A percentile compares a stretch with the other conserved stretches of the same genome.
Evolutionary conservation across 1,140 invertebrate genomes (phyloP).

Genomic region (Euura lappo): DNA sequence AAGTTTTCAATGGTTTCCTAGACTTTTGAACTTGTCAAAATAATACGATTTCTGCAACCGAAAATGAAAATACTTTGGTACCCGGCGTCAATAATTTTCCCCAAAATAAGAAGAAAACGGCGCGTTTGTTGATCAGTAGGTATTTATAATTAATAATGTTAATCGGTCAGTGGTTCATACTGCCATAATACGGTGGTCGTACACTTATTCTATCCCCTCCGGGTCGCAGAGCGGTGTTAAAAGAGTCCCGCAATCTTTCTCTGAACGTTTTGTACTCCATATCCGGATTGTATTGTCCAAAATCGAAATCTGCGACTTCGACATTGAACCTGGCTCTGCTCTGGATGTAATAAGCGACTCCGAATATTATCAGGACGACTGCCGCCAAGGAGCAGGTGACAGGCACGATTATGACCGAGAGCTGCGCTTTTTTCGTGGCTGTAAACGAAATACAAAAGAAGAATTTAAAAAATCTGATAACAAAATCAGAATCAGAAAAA

Average conservation of each 20-base stretch:
- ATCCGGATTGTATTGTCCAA: slow-evolving; percentile 75
- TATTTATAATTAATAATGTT: not conserved
- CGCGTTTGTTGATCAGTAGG: too few species aligned
- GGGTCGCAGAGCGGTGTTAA: slow-evolving; percentile 66
- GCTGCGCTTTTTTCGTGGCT: slow-evolving; percentile 77
- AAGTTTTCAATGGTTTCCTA: too few species aligned
- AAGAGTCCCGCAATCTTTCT: slow-evolving; percentile 79
- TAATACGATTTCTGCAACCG: too few species aligned
- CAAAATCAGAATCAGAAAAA: slow-evolving; percentile 1
- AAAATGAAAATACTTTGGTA: too few species aligned
- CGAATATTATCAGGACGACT: slow-evolving; percentile 82
- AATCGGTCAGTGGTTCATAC: slow-evolving; percentile 47
- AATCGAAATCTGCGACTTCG: slow-evolving; percentile 89
- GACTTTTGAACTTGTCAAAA: too few species aligned
- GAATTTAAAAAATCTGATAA: slow-evolving; percentile 12
- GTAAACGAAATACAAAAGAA: slow-evolving; percentile 44
- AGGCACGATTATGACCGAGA: slow-evolving; percentile 86
- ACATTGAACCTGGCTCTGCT: slow-evolving; percentile 77
- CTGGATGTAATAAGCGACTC: slow-evolving; percentile 83
- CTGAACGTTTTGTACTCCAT: slow-evolving; percentile 86
- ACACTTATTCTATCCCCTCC: slow-evolving; percentile 44
- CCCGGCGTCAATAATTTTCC: too few species aligned
- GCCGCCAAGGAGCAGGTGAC: slow-evolving; percentile 79
- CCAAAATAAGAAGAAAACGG: too few species aligned
- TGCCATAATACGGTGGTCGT: slow-evolving; percentile 52